These are phyloP conservation scores for Thumatha senex DNA, from an alignment of 2,888 invertebrate genomes.

Conservation along the genomic window DNA sequence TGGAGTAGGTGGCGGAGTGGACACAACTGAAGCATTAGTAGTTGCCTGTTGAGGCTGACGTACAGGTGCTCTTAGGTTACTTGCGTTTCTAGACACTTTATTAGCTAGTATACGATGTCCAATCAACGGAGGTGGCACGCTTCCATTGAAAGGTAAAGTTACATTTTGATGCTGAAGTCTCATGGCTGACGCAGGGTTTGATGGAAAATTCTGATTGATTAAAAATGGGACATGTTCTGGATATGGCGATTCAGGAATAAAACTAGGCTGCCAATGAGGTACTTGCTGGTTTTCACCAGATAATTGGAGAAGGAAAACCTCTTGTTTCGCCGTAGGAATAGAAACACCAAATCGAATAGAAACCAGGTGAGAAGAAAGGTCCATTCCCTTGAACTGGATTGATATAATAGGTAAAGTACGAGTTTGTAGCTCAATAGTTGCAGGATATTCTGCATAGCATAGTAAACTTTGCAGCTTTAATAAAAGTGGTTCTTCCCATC, in stretches of 20 bases:
- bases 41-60: slow-evolving; percentile 61
- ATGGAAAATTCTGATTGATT: slow-evolving; percentile 71
- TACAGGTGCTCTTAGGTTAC: slow-evolving; percentile 61
- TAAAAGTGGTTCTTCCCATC: slow-evolving; percentile 79
- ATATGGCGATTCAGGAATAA: slow-evolving; percentile 52
- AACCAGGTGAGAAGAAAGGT: slow-evolving; percentile 74
- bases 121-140: slow-evolving; percentile 52
- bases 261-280: slow-evolving; percentile 58
- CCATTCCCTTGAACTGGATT: slow-evolving; percentile 73
- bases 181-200: slow-evolving; percentile 74
- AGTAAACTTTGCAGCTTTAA: slow-evolving; percentile 67
- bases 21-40: slow-evolving; percentile 18
- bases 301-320: slow-evolving; percentile 58
- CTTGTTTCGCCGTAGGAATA: slow-evolving; percentile 74
- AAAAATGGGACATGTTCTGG: slow-evolving; percentile 72
- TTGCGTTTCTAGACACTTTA: slow-evolving; percentile 61
- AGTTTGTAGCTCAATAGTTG: slow-evolving; percentile 62
- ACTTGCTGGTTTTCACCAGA: slow-evolving; percentile 48
- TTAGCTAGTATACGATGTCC: slow-evolving; percentile 64
- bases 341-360: slow-evolving; percentile 71
- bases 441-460: slow-evolving; percentile 69
- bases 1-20: slow-evolving; percentile 29
- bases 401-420: slow-evolving; percentile 70
- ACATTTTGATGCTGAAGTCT: slow-evolving; percentile 62
- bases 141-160: slow-evolving; percentile 61